phyloP scores from a whole-genome alignment of 2,888 invertebrate species.

The Ischnura elegans region DNA sequence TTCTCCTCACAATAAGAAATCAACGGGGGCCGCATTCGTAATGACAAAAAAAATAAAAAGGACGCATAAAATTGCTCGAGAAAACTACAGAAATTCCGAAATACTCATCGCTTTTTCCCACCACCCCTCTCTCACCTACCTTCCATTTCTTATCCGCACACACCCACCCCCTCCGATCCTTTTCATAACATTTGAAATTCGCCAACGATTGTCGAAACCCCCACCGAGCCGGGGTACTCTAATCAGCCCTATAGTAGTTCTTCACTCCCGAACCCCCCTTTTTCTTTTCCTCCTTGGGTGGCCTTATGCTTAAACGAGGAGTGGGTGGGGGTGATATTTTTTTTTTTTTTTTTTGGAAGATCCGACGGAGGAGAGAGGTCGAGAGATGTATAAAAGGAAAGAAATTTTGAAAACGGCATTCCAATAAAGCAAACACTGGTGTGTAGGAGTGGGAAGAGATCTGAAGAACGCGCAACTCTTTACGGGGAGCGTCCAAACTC shows the following conservation, averaged over 20 bases:
- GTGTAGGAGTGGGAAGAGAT: no score
- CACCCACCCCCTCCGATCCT: background rate
- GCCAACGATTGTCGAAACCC: slow-evolving; percentile 64
- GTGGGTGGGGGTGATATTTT: no score
- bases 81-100: slow-evolving; percentile 66
- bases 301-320: no score
- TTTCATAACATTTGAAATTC: slow-evolving; percentile 65
- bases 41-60: slow-evolving; percentile 57
- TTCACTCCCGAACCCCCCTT: slow-evolving; percentile 69
- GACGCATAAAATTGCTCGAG: slow-evolving; percentile 53
- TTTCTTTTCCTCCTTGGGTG: slow-evolving; percentile 71
- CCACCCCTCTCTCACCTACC: background rate
- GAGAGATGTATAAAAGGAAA: slow-evolving; percentile 34
- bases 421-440: slow-evolving; percentile 65
- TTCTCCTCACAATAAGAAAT: slow-evolving; percentile 65
- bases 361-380: background rate
- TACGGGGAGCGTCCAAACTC: slow-evolving; percentile 39
- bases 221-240: slow-evolving; percentile 69
- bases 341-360: no score
- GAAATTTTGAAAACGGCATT: slow-evolving; percentile 64
- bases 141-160: background rate
- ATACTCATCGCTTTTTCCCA: slow-evolving; percentile 64
- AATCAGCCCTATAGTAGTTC: slow-evolving; percentile 70
- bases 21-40: slow-evolving; percentile 60
- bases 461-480: slow-evolving; percentile 64